A percentile compares a stretch with the other conserved stretches of the same genome.
Conservation (phyloP, 2,888 invertebrate species). For the Microdon myrmicae region DNA sequence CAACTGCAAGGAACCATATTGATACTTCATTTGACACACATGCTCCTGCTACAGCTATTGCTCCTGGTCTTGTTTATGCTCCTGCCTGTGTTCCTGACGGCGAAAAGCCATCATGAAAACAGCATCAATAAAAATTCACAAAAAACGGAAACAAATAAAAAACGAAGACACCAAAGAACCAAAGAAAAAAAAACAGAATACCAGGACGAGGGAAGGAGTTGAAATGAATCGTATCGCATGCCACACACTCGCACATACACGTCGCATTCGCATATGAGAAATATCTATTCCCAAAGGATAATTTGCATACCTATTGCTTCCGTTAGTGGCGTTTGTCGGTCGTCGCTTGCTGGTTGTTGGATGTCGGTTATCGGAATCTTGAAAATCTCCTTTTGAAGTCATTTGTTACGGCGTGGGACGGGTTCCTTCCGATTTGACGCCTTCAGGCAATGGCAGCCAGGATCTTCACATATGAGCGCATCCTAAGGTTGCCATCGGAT, state of each 20-base stretch:
- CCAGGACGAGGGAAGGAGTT: no score
- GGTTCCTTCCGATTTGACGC: slow-evolving; percentile 50
- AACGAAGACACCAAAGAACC: background rate
- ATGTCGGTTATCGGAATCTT: slow-evolving; percentile 52
- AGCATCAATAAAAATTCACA: slow-evolving; percentile 44
- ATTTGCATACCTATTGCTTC: slow-evolving; percentile 52
- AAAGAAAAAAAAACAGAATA: background rate
- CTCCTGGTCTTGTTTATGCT: slow-evolving; percentile 1
- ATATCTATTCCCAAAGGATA: slow-evolving; percentile 49
- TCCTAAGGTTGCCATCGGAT: slow-evolving; percentile 8
- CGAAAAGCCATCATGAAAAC: slow-evolving; percentile 24
- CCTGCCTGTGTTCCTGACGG: no score
- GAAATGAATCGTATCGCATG: slow-evolving; percentile 5
- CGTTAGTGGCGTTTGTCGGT: slow-evolving; percentile 46
- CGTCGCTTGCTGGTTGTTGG: slow-evolving; percentile 43
- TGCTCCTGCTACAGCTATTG: slow-evolving; percentile 17
- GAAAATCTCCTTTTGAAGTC: slow-evolving; percentile 52
- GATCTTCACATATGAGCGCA: slow-evolving; percentile 37
- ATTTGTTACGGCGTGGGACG: slow-evolving; percentile 47
- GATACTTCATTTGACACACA: slow-evolving; percentile 48
- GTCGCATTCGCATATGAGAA: slow-evolving; percentile 28
- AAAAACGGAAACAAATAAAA: slow-evolving; percentile 3
- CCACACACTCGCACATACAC: no score
- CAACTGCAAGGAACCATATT: slow-evolving; percentile 30
- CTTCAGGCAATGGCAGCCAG: slow-evolving; percentile 36